Base-by-base conservation (phyloP, 2,113 vertebrate species). In the Syngnathus floridae region DNA sequence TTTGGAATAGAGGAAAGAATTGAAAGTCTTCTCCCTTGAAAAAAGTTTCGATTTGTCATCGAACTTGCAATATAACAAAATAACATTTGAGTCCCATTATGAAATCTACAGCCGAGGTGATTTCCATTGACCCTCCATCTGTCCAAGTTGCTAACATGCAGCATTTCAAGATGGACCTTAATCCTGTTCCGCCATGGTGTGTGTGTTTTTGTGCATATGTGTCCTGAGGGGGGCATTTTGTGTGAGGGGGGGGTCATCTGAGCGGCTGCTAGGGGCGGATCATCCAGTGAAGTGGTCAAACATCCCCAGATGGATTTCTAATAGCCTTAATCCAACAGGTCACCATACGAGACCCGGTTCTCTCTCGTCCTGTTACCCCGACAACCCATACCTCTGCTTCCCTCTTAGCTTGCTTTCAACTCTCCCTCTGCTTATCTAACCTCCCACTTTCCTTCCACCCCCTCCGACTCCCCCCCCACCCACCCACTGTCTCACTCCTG, bases 291-390 rank as follows among this genome's bases (percentile, higher is more conserved):
- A 84, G 82, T 84, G 86, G 84, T 88, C 88, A 88, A 86, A 77
- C 82, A 75, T 81, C 78, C 85, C 84, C 88, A 89, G 85, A 89
- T 86, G 86, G 86, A 82, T 86, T 84, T 85, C 83, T 87, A 89
- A 88, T 87, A 85, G 85, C 81, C 81, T 71, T 89, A 87, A 88
- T 88, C 86, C 84, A 89, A 82, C 88, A 88, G 86, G 86, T 89
- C 85, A 87, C 36, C 14, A 13, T 67, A 62, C 59, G 22, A 75
- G 75, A 73, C n/a, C 72, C 77, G 69, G 62, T 68, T 65, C 72
- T 72, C 43, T 17, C 70, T 38, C 58, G 57, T 21, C 43, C 62
- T 54, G 62, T 64, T 71, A 81, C 78, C 83, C 78, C 77, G 36
- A n/a, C 48, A 31, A 13, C 54, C 26, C 14, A 31, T 76, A 75